A percentile compares a stretch with the other conserved stretches of the same genome.
These are phyloP conservation scores for Perodicticus potto DNA, from an alignment of 2,797 vertebrate genomes.

Conservation along the genomic window DNA sequence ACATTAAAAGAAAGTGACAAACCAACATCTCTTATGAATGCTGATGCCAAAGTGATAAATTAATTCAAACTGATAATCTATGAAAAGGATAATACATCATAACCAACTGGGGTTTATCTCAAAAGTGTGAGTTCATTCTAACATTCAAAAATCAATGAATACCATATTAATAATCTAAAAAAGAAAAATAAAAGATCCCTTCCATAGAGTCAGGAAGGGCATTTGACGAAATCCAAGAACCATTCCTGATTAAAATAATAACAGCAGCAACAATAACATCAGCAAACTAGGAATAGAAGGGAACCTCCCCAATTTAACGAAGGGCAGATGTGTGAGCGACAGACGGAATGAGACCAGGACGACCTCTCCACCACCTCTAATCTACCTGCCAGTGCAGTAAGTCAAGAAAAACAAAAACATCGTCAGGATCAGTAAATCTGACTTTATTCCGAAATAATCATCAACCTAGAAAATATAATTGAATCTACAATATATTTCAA, in stretches of 20 bases:
- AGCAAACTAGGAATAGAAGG: background rate
- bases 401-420: background rate
- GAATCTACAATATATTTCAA: background rate
- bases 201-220: background rate
- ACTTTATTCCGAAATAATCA: background rate
- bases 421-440: background rate
- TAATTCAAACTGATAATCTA: background rate
- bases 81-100: background rate
- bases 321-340: background rate
- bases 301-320: background rate
- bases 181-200: background rate
- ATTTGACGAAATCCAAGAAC: background rate
- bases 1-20: background rate
- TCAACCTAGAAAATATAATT: background rate
- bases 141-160: background rate
- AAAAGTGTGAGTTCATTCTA: background rate
- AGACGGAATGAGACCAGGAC: background rate
- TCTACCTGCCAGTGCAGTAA: background rate
- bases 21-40: background rate
- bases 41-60: background rate
- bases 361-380: background rate
- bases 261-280: background rate
- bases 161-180: background rate
- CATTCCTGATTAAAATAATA: background rate
- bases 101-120: background rate